phyloP scores from a whole-genome alignment of 1,140 invertebrate genomes.

The Pantala flavescens region DNA sequence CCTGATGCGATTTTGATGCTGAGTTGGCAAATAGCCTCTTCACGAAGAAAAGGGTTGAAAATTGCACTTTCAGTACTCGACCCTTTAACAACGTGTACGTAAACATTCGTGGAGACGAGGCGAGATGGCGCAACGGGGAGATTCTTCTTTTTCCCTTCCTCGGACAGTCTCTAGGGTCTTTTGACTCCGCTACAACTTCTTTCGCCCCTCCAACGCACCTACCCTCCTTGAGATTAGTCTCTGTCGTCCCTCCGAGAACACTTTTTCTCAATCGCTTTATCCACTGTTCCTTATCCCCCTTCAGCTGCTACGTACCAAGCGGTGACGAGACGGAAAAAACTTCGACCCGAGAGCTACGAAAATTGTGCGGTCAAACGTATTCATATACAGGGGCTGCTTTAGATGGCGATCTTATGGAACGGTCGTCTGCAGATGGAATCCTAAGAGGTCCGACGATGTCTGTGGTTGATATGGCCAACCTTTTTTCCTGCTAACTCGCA shows the following conservation, averaged over 20 bases:
- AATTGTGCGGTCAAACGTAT: background rate
- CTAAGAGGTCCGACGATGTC: too few relatives aligned
- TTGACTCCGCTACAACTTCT: background rate
- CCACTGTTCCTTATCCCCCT: background rate
- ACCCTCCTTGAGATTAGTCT: background rate
- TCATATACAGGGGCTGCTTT: too few relatives aligned
- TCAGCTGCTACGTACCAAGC: constrained; percentile 3
- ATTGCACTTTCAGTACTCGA: too few relatives aligned
- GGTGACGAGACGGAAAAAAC: background rate
- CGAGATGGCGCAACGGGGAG: background rate
- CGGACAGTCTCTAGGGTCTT: background rate
- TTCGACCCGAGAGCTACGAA: background rate
- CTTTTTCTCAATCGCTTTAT: background rate
- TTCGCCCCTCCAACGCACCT: background rate
- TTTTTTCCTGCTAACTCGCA: too few relatives aligned
- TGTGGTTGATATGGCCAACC: too few relatives aligned
- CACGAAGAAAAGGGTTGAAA: too few relatives aligned
- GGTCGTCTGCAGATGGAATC: too few relatives aligned
- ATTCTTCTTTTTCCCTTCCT: background rate
- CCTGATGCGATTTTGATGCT: too few relatives aligned
- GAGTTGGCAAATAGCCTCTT: too few relatives aligned
- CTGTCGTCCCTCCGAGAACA: background rate
- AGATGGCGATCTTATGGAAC: too few relatives aligned
- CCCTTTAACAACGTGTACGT: too few relatives aligned
- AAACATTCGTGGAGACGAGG: background rate